These are phyloP conservation scores for Passer montanus DNA, from an alignment of 2,113 vertebrate species.

Conservation along the genomic window DNA sequence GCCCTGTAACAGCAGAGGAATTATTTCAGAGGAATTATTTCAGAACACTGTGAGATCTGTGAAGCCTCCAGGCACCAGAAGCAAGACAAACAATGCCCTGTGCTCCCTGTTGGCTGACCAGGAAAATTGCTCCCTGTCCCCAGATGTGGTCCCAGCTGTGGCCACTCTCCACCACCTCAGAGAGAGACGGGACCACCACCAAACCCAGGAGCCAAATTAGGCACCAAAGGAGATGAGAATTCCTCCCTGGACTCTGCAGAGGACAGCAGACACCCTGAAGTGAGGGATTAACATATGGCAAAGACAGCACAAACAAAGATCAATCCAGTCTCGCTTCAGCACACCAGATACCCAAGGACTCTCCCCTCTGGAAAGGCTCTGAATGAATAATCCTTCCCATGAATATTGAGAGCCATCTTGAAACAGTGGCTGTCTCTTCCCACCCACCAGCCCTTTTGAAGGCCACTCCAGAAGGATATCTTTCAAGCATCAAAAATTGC, in stretches of 20 bases:
- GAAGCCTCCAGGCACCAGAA: background rate
- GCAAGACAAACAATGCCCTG: background rate
- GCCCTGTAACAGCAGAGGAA: background rate
- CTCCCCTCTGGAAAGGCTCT: background rate
- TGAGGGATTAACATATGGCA: background rate
- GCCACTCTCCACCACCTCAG: background rate
- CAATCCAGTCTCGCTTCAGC: background rate
- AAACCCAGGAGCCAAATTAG: background rate
- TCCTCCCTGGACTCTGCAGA: background rate
- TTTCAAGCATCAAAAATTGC: conserved; percentile 27
- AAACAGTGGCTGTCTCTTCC: background rate
- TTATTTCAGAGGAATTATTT: background rate
- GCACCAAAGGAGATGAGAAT: background rate
- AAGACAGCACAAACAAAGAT: background rate
- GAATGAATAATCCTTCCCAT: conserved; percentile 5
- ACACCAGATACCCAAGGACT: background rate
- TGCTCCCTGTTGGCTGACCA: background rate
- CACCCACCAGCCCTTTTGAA: conserved; percentile 14
- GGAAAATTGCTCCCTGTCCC: background rate
- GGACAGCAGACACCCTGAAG: background rate
- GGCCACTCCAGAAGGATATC: background rate
- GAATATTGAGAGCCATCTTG: conserved; percentile 2
- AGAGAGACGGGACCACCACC: background rate
- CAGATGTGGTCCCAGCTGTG: background rate
- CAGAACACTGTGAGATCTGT: background rate